Evolutionary conservation across 2,888 invertebrate genomes (phyloP), one percentile per base, ranked within the genome.

Genomic region (Syrphus vitripennis): DNA sequence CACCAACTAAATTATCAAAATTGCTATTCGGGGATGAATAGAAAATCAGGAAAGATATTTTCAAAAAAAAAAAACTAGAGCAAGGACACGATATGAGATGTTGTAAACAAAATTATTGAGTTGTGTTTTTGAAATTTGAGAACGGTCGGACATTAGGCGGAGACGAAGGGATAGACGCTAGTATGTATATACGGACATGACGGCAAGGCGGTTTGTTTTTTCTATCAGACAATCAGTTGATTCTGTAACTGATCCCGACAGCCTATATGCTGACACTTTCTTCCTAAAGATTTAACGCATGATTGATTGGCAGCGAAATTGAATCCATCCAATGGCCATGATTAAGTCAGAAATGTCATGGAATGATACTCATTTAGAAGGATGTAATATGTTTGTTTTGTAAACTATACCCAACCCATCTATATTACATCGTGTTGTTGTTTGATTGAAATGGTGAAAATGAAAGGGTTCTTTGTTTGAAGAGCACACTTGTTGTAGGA

Each of bases 291-390:
- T 78, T 78, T 59, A 82, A 77, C 77, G 74, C 77, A 78, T 82
- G 86, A 86, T 86, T 86, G 86, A 86, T 86, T 86, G 86, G 82
- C 86, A 82, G 77, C 34, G 86, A 86, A 86, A 86, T 86, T 78
- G 77, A 86, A 86, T 86, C 53, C 31, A 24, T 61, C 67, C 77
- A 86, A 74, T 86, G 82, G 14, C 37, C 42, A 42, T 50, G 65
- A 61, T 72, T 61, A 69, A 50, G 31, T 61, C 34, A 42, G 81
- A 59, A 76, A 67, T 21, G 57, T 42, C 29, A 57, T 74, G 63
- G 16, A 69, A 81, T 76, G 76, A 59, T 74, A 40, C 61, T 82
- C 86, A 67, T 76, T 86, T 82, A 57, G 77, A 45, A 29, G 45
- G 29, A 65, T 31, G 16, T 29, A 24, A 50, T 31, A 29, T 86